Evolutionary conservation across 2,797 vertebrate species (phyloP).

Genomic region (Crax fasciolata): DNA sequence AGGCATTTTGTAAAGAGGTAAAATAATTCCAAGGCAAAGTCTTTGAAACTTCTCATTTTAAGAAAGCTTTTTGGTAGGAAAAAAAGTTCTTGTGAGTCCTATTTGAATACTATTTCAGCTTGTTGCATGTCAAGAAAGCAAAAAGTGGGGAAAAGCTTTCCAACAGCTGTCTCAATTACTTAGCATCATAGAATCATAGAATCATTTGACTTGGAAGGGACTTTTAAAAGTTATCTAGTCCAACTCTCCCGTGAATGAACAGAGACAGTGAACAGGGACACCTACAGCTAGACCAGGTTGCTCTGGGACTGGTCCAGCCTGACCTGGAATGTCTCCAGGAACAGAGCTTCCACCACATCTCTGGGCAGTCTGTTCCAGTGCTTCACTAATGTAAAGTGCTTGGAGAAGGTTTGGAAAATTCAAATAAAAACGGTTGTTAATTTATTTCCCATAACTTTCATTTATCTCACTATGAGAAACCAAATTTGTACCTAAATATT

Average conservation of each 20-base stretch:
- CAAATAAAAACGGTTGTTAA: background rate
- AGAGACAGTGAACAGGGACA: too few species aligned
- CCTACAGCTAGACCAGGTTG: too few species aligned
- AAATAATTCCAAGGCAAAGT: constrained; percentile 26
- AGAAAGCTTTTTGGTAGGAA: background rate
- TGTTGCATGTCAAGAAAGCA: background rate
- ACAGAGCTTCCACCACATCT: too few species aligned
- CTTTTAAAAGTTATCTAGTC: too few species aligned
- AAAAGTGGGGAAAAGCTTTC: background rate
- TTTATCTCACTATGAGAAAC: background rate
- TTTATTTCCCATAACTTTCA: background rate
- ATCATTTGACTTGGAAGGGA: too few species aligned
- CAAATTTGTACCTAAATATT: background rate
- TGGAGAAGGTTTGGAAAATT: background rate
- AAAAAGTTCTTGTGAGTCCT: background rate
- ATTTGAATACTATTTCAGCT: background rate
- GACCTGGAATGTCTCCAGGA: too few species aligned
- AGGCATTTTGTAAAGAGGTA: background rate
- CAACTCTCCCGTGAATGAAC: too few species aligned
- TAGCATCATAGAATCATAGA: too few species aligned
- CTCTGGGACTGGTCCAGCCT: too few species aligned
- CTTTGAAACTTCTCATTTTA: background rate
- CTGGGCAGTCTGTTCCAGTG: too few species aligned
- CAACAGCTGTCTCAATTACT: background rate
- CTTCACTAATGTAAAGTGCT: background rate